phyloP scores from a whole-genome alignment of 2,113 vertebrate genomes.

The Cyprinodon tularosa region DNA sequence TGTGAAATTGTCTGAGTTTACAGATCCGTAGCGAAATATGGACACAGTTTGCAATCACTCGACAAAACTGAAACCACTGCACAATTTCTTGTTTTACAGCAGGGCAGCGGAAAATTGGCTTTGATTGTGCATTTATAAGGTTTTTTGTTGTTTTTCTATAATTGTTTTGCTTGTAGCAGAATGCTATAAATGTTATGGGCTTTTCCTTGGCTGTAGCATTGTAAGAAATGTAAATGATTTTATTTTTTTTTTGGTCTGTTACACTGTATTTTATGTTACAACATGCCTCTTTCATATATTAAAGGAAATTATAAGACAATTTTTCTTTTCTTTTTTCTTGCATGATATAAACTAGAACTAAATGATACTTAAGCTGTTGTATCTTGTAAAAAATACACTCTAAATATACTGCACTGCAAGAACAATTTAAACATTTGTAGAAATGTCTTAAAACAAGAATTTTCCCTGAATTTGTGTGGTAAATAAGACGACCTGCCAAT shows the following conservation, averaged over 20 bases:
- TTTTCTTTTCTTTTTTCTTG: neutral
- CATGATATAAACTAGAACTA: neutral
- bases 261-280: constrained; percentile 81
- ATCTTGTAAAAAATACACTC: neutral
- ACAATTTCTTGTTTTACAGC: constrained; percentile 14
- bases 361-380: neutral
- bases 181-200: neutral
- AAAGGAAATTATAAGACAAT: constrained; percentile 76
- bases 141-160: neutral
- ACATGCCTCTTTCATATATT: constrained; percentile 81
- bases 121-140: neutral
- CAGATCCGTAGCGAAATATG: constrained; percentile 2
- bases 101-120: neutral
- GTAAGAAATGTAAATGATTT: constrained; percentile 62
- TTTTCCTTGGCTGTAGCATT: constrained; percentile 33
- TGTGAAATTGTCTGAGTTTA: constrained; percentile 13
- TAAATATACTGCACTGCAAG: too few relatives aligned
- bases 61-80: constrained; percentile 31
- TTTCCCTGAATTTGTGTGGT: too few relatives aligned
- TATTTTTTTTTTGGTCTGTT: constrained; percentile 76
- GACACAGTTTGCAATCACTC: constrained; percentile 1
- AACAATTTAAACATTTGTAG: too few relatives aligned
- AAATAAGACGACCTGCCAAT: too few relatives aligned
- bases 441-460: too few relatives aligned
- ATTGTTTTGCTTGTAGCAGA: neutral